These are phyloP conservation scores for Sinohyriopsis cumingii DNA, from an alignment of 2,888 invertebrate genomes.

Conservation along the genomic window DNA sequence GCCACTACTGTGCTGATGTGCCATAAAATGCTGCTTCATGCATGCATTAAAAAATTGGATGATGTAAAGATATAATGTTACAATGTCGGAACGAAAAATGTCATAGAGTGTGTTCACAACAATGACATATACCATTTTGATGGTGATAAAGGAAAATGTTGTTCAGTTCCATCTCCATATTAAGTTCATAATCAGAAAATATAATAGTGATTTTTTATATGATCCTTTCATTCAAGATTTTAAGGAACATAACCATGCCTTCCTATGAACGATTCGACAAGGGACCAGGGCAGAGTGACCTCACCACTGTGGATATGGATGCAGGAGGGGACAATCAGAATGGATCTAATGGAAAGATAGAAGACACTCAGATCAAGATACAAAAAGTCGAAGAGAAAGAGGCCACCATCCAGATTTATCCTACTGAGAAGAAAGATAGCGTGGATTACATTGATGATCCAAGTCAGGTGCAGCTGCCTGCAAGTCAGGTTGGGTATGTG, in stretches of 20 bases:
- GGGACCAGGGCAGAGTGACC: background rate
- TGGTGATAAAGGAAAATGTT: too few species aligned
- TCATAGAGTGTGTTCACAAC: too few species aligned
- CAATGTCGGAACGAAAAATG: too few species aligned
- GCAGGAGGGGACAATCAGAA: too few species aligned
- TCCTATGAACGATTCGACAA: background rate
- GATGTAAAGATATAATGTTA: too few species aligned
- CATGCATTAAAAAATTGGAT: too few species aligned
- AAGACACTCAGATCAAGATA: slow-evolving; percentile 36
- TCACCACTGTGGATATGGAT: background rate
- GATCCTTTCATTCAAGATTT: background rate
- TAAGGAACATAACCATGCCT: background rate
- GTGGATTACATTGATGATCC: slow-evolving; percentile 55
- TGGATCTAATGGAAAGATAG: slow-evolving; percentile 13
- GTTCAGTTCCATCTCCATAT: background rate
- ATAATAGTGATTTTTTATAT: background rate
- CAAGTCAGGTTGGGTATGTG: slow-evolving; percentile 9
- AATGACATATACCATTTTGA: too few species aligned
- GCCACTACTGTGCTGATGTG: too few species aligned
- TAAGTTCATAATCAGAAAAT: background rate
- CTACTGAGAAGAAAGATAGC: slow-evolving; percentile 26
- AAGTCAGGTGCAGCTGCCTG: slow-evolving; percentile 25
- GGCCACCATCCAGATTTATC: slow-evolving; percentile 35
- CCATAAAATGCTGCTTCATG: too few species aligned
- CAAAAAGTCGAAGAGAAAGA: slow-evolving; percentile 23